Conservation (phyloP, 2,888 invertebrate species). For the Caradrina kadenii region DNA sequence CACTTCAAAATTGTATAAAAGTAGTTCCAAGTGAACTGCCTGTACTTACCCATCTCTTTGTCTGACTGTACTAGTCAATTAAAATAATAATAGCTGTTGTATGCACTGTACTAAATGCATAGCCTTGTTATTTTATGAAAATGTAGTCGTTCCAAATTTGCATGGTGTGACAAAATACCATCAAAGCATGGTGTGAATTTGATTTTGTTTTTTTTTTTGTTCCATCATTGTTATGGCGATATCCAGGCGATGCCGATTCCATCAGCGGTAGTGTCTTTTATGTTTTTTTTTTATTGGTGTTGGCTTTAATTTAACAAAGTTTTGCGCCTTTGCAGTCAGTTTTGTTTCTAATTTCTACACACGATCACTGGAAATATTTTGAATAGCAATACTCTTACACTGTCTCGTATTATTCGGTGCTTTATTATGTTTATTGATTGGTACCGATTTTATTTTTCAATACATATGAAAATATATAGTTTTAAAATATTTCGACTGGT, state of each 20-base stretch:
- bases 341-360: conserved; percentile 25
- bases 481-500: conserved; percentile 47
- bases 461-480: neutral
- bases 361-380: conserved; percentile 41
- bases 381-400: conserved; percentile 7
- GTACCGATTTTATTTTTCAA: neutral
- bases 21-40: neutral
- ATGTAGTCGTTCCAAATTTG: conserved; percentile 51
- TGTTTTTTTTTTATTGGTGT: conserved; percentile 79
- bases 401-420: neutral
- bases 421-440: neutral
- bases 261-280: conserved; percentile 92
- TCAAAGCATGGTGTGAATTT: conserved; percentile 83
- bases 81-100: conserved; percentile 47
- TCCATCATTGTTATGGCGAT: conserved; percentile 87
- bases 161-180: conserved; percentile 71
- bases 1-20: neutral
- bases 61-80: conserved; percentile 16
- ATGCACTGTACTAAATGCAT: conserved; percentile 53
- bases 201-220: conserved; percentile 85
- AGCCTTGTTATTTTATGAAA: conserved; percentile 40
- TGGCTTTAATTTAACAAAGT: conserved; percentile 64
- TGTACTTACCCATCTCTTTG: neutral
- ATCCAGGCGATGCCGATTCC: conserved; percentile 93
- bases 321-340: conserved; percentile 16